Conservation (phyloP, 2,113 vertebrate species). For the Crotophaga sulcirostris region DNA sequence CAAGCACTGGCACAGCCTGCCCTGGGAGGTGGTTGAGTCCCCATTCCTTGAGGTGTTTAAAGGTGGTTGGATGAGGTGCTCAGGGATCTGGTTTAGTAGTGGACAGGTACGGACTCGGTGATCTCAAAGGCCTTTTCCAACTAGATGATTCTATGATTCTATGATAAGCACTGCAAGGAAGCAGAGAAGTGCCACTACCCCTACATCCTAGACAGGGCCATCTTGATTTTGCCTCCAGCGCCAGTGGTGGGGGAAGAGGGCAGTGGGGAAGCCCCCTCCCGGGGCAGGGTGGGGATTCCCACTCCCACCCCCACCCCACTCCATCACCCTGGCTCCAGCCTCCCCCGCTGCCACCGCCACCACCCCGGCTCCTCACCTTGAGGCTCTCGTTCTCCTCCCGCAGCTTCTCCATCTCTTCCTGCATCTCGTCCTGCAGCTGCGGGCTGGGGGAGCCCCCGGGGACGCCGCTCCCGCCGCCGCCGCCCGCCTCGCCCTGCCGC, state of each 20-base stretch:
- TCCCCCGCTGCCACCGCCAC: not conserved
- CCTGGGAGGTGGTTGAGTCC: too few species aligned
- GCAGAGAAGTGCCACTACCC: not conserved
- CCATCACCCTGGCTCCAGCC: too few species aligned
- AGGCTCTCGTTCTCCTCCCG: constrained; percentile 92
- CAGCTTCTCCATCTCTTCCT: constrained; percentile 89
- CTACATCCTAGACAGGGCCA: not conserved
- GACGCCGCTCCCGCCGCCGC: constrained; percentile 49
- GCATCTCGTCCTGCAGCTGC: constrained; percentile 76
- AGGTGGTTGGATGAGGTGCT: too few species aligned
- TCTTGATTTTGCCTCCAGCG: not conserved
- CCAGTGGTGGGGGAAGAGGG: not conserved
- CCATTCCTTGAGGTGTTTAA: too few species aligned
- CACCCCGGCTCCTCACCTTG: constrained; percentile 79
- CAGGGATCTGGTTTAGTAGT: too few species aligned
- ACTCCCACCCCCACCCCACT: too few species aligned
- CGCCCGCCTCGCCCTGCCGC: constrained; percentile 64
- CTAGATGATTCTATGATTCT: too few species aligned
- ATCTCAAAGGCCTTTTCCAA: too few species aligned
- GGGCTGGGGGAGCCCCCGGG: constrained; percentile 47
- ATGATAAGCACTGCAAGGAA: not conserved
- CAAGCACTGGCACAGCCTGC: too few species aligned
- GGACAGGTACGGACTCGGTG: too few species aligned
- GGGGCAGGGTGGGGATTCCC: too few species aligned
- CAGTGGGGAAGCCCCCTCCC: not conserved